These are phyloP conservation scores for Diplosoma virens DNA, from an alignment of 23 tunicate genomes.

Conservation along the genomic window DNA sequence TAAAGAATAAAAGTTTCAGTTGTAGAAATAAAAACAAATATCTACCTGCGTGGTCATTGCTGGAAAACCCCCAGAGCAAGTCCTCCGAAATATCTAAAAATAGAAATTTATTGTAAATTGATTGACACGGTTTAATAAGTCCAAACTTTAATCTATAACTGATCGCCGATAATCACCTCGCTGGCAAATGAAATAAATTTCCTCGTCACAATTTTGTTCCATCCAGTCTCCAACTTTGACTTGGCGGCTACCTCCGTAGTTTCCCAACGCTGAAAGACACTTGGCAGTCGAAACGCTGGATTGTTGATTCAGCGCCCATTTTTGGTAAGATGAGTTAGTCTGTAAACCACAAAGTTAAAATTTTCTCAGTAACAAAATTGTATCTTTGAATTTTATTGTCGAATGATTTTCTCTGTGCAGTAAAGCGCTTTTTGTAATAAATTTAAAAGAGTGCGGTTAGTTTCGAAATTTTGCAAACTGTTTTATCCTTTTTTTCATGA, in stretches of 20 bases:
- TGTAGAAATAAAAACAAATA: too few relatives aligned
- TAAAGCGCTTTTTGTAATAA: too few relatives aligned
- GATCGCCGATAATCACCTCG: constrained; percentile 17
- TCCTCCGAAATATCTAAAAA: constrained; percentile 15
- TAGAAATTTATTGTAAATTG: not conserved
- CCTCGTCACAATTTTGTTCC: constrained; percentile 12
- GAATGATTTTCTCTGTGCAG: too few relatives aligned
- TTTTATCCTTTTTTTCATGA: too few relatives aligned
- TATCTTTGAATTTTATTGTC: too few relatives aligned
- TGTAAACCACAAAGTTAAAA: too few relatives aligned
- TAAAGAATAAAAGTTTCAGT: too few relatives aligned
- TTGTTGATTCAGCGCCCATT: not conserved
- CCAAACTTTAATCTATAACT: not conserved
- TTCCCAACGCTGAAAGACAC: not conserved
- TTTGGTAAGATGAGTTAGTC: not conserved
- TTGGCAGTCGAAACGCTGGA: too few relatives aligned
- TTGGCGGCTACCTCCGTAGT: not conserved
- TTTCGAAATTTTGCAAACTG: too few relatives aligned
- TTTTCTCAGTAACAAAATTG: too few relatives aligned
- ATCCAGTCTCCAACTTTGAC: constrained; percentile 24
- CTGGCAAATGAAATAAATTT: constrained; percentile 11
- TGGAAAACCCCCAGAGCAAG: constrained; percentile 2
- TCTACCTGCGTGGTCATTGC: constrained; percentile 21
- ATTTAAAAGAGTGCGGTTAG: too few relatives aligned
- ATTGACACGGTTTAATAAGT: not conserved